Percentiles rank a stretch among this genome's conserved stretches.
phyloP scores from a whole-genome alignment of 2,113 vertebrate species.

The Eleginops maclovinus region DNA sequence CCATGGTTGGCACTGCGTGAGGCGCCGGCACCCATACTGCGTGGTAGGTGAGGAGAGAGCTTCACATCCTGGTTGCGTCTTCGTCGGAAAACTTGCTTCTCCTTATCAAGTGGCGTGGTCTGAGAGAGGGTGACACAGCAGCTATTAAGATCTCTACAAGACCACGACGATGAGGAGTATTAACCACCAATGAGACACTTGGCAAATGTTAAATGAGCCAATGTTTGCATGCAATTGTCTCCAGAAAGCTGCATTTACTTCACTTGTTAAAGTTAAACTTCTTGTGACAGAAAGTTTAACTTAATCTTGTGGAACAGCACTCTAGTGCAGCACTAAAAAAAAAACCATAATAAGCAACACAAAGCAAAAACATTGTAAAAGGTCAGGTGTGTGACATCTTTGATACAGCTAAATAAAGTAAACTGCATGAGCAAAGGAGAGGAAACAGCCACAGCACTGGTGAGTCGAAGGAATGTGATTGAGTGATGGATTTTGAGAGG shows the following conservation, averaged over 20 bases:
- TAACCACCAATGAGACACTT: conserved; percentile 1
- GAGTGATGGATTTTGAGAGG: conserved; percentile 35
- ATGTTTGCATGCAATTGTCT: conserved; percentile 20
- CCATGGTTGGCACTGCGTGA: conserved; percentile 62
- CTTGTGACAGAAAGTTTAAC: background rate
- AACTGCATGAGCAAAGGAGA: conserved; percentile 1
- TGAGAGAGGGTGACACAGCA: conserved; percentile 83
- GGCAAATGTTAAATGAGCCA: conserved; percentile 11
- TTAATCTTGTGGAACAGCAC: conserved; percentile 5
- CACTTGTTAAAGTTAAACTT: background rate
- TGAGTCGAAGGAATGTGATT: conserved; percentile 30
- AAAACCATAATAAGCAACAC: conserved; percentile 11
- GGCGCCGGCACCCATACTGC: conserved; percentile 49
- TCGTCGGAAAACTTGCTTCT: conserved; percentile 99
- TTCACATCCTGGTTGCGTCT: conserved; percentile 97
- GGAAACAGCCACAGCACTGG: conserved; percentile 37
- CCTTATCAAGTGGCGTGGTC: conserved; percentile 99
- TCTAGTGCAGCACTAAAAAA: background rate
- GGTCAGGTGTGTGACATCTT: background rate
- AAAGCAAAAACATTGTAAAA: background rate
- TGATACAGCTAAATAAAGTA: background rate
- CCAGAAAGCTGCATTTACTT: conserved; percentile 33
- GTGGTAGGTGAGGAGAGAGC: conserved; percentile 79
- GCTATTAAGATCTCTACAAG: conserved; percentile 38
- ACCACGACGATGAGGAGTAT: conserved; percentile 1